Conservation (phyloP, 64 coral and sea anemone genomes). For the Montipora cactus region DNA sequence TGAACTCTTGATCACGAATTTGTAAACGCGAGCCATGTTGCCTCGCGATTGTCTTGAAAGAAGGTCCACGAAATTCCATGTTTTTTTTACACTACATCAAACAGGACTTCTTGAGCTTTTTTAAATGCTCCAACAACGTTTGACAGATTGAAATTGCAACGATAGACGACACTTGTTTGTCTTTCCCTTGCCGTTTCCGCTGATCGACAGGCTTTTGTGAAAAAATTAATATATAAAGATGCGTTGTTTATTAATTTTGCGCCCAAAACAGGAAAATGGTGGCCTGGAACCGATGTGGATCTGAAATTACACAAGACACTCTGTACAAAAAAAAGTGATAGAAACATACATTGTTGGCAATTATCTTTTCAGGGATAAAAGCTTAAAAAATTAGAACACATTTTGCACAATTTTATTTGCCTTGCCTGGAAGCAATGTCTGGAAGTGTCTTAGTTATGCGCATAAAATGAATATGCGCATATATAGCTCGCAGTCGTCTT, state of each 20-base stretch:
- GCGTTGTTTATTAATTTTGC: neutral
- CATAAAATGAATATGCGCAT: neutral
- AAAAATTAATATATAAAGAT: neutral
- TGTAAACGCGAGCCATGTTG: neutral
- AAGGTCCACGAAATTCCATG: neutral
- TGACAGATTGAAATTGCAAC: neutral
- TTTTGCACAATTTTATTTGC: neutral
- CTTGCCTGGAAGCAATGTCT: neutral
- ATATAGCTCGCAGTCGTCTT: too few species aligned
- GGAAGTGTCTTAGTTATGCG: too few species aligned
- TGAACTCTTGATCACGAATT: constrained; percentile 3
- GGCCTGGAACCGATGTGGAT: too few species aligned
- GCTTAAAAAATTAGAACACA: neutral
- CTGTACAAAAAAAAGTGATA: neutral
- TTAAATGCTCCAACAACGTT: neutral
- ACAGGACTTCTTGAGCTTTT: neutral
- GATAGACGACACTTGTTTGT: neutral
- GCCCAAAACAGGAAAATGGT: neutral
- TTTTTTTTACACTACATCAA: neutral
- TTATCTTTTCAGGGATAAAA: neutral
- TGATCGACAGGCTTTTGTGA: neutral
- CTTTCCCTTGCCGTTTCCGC: neutral
- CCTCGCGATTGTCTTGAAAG: neutral
- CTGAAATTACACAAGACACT: too few species aligned
- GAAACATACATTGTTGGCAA: neutral